Base-by-base conservation (phyloP, 23 tunicate genomes). In the Aplidium turbinatum region DNA sequence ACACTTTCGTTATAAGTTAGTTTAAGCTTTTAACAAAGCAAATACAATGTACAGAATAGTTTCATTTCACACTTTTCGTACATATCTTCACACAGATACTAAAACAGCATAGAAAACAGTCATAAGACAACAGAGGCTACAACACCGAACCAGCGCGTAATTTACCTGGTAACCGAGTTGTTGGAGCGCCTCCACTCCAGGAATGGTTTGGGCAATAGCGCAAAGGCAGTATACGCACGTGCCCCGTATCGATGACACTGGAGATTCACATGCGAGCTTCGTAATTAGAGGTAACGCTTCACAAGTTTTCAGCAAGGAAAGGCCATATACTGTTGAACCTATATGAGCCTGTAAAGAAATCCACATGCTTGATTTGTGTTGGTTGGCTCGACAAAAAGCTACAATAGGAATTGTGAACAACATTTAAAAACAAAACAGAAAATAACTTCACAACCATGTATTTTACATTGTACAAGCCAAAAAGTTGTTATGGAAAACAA, bases 261-360 rank as follows among this genome's bases (percentile, higher is more conserved):
- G 40, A 2, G 89, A 77, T 19, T 53, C 35, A n/a, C 34, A 39
- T 2, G 89, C 85, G 3, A 89, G 85, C n/a, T 78, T 27, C 18
- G 66, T 62, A 13, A 89, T 53, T 2, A 78, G 28, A 20, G 68
- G 75, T 0, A 89, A 38, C 23, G 50, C 63, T 9, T 61, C 64
- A 29, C 56, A 50, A 36, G 18, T 35, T 74, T 55, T 31, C 25
- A 89, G 28, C 18, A 82, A 71, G n/a, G 81, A 72, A 21, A 89
- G 61, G 18, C 96, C 96, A 26, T 42, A 36, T 20, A 52, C 52
- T n/a, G 83, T 77, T 7, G 85, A 76, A 1, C 96, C 96, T 16
- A 89, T 82, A 45, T 89, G 96, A n/a, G 80, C 75, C 91, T 85
- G 58, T 28, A 47, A n/a, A n/a, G n/a, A n/a, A n/a, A n/a, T n/a